A percentile compares a stretch with the other conserved stretches of the same genome.
Conservation (phyloP, 2,797 vertebrate genomes). For the Eupleurogrammus muticus region DNA sequence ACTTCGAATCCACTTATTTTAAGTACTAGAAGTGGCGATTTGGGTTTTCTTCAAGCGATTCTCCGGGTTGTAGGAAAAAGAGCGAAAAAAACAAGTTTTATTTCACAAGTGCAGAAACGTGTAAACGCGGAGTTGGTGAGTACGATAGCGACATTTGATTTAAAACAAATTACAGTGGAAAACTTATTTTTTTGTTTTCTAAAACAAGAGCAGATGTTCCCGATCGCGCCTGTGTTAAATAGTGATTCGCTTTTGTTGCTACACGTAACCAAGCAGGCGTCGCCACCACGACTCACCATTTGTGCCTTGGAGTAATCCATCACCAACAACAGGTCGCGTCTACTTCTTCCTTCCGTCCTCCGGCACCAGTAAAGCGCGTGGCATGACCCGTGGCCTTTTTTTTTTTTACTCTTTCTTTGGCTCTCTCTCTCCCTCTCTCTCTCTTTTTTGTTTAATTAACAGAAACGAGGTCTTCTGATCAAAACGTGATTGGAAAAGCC, state of each 20-base stretch:
- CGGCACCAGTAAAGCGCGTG: constrained; percentile 59
- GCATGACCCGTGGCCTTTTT: constrained; percentile 53
- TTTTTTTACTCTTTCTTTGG: neutral
- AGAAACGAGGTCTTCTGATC: constrained; percentile 18
- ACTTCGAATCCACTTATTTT: neutral
- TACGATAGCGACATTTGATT: neutral
- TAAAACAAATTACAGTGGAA: neutral
- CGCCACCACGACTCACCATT: constrained; percentile 83
- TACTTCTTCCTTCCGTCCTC: constrained; percentile 60
- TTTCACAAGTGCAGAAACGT: neutral
- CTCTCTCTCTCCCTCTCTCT: no score
- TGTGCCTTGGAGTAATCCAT: constrained; percentile 87
- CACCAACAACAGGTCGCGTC: constrained; percentile 73
- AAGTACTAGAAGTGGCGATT: neutral
- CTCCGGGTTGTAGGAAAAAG: neutral
- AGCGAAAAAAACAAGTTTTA: constrained; percentile 9
- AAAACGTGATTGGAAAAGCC: constrained; percentile 37
- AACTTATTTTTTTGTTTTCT: neutral
- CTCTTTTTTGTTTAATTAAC: neutral
- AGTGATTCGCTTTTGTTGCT: constrained; percentile 72
- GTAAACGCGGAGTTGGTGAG: neutral
- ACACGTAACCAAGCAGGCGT: constrained; percentile 64
- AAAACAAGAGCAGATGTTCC: neutral
- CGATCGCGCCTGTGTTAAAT: constrained; percentile 10
- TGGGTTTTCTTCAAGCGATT: neutral